phyloP scores from a whole-genome alignment of 2,888 invertebrate genomes.

The Protonemura montana region DNA sequence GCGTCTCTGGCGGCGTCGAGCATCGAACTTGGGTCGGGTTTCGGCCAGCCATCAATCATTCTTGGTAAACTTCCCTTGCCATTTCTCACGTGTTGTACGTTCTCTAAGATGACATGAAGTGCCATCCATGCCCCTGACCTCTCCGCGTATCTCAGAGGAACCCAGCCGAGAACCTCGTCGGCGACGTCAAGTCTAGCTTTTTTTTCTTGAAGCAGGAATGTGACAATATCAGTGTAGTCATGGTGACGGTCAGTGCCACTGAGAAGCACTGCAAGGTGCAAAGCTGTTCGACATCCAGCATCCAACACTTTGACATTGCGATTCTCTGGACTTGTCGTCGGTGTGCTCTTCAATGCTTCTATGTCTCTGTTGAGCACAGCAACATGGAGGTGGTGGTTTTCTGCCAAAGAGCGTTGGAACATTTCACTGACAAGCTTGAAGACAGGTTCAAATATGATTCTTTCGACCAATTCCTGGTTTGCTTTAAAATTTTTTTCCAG shows the following conservation, averaged over 20 bases:
- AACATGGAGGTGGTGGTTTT: not conserved
- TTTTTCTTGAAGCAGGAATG: conserved; percentile 22
- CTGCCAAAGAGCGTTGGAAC: not conserved
- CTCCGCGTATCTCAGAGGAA: conserved; percentile 41
- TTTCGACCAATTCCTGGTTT: conserved; percentile 26
- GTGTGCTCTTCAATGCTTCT: not conserved
- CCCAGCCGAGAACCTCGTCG: conserved; percentile 42
- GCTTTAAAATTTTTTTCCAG: conserved; percentile 28
- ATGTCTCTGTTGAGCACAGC: not conserved
- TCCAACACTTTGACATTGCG: not conserved
- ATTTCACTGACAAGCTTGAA: not conserved
- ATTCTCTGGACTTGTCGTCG: too few species aligned
- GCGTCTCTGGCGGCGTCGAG: not conserved
- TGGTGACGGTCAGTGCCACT: not conserved
- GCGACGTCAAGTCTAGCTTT: conserved; percentile 8
- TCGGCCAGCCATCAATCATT: not conserved
- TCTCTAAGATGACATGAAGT: conserved; percentile 17
- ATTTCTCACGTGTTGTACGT: not conserved
- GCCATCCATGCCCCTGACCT: conserved; percentile 38
- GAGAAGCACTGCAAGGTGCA: not conserved
- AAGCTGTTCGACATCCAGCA: not conserved
- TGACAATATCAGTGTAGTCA: not conserved
- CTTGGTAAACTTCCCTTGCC: not conserved
- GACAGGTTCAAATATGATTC: not conserved
- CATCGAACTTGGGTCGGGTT: not conserved